A percentile compares a stretch with the other conserved stretches of the same genome.
These are phyloP conservation scores for Tetraneura akinire DNA, from an alignment of 1,140 invertebrate genomes.

Conservation along the genomic window DNA sequence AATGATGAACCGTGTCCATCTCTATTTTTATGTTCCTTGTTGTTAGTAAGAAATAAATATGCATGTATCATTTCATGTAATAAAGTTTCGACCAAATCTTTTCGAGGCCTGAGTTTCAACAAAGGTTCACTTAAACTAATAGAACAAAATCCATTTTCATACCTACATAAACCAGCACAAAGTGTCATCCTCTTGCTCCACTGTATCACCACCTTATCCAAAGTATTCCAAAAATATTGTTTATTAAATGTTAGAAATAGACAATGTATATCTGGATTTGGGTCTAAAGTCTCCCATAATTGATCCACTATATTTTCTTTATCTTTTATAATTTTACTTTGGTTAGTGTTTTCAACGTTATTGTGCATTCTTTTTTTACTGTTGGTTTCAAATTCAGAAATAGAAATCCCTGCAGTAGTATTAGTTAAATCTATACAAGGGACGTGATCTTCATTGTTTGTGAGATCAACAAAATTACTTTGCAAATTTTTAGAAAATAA, in stretches of 20 bases:
- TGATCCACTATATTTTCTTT: conserved; percentile 53
- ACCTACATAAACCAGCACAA: conserved; percentile 81
- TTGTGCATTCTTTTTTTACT: neutral
- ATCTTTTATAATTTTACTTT: neutral
- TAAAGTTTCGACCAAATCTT: conserved; percentile 93
- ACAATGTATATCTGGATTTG: conserved; percentile 85
- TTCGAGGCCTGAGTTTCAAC: conserved; percentile 85
- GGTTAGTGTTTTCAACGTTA: neutral
- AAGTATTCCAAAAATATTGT: conserved; percentile 79
- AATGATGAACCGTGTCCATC: conserved; percentile 96
- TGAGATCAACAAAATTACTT: conserved; percentile 1
- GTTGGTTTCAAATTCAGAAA: neutral
- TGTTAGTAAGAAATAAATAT: conserved; percentile 85
- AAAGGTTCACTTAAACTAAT: conserved; percentile 87
- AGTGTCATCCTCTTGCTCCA: conserved; percentile 96
- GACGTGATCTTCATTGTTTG: neutral
- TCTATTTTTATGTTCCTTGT: conserved; percentile 80
- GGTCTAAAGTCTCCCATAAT: conserved; percentile 78
- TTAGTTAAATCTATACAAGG: conserved; percentile 3
- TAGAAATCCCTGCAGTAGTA: neutral
- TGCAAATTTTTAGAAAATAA: conserved; percentile 27
- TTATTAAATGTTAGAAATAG: conserved; percentile 86
- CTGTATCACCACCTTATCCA: conserved; percentile 78
- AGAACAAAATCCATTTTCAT: conserved; percentile 79
- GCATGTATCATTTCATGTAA: conserved; percentile 99